Evolutionary conservation across 2,113 vertebrate genomes (phyloP), one percentile per base, ranked within the genome.

Genomic region (Spilogale gracilis): DNA sequence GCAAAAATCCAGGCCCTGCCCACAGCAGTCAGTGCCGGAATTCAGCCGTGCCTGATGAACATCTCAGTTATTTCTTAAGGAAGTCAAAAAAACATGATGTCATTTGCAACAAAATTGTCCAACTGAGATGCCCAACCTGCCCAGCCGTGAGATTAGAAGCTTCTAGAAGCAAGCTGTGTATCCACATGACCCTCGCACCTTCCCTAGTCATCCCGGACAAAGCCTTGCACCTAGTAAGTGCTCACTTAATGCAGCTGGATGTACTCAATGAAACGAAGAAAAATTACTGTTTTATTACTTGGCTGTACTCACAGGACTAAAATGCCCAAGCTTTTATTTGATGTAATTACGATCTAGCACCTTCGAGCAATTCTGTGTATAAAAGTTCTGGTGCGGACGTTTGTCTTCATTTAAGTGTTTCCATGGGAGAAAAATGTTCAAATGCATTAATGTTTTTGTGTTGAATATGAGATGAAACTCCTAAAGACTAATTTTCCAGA

Each of bases 401-500:
- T 96, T 73, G 76, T 97, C 96, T 98, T 97, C 96, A 81, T 95
- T 89, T 85, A 71, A 48, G 43, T 79, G 54, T 92, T 95, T 84
- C 65, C 48, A 21, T 0, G 38, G 93, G 74, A 93, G 93, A 71
- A 83, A 95, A 95, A 91, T 45, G 97, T 78, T 80, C 95, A 73
- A 89, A 76, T 0, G 48, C 89, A 87, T 94, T 95, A 88, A 67
- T 86, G 94, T 76, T 96, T 98, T 94, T 96, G 95, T 93, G 82
- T 52, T 91, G 94, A 93, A 85, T 96, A 65, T 52, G 81, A 96
- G 94, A 95, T 90, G 92, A 87, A 98, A 94, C 80, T 97, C 80
- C 97, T 78, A 82, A 97, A 93, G 96, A 94, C 96, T 98, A 95
- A 97, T 98, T 98, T 98, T 97, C 96, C 95, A 97, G 97, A 97